Evolutionary conservation across 2,113 vertebrate genomes (phyloP).

Genomic region (Xenus cinereus): DNA sequence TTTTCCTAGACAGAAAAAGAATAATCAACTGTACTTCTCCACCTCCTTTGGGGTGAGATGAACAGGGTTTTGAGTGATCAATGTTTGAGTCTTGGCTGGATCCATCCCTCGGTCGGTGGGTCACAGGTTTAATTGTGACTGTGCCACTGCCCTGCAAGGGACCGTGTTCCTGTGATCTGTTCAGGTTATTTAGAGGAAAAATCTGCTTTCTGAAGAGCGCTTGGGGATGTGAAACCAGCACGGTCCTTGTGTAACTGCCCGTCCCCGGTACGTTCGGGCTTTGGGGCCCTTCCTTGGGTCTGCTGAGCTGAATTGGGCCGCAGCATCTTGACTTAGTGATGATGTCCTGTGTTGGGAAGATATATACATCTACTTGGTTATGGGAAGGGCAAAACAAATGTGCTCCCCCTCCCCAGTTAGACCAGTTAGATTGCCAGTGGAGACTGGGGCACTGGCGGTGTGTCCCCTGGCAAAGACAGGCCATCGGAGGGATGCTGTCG

Average conservation of each 20-base stretch:
- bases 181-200: not conserved
- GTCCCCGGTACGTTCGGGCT: not conserved
- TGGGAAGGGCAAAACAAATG: fast-evolving
- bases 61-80: not conserved
- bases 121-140: not conserved
- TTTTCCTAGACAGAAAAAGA: not conserved
- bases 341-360: not conserved
- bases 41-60: not conserved
- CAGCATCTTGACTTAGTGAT: fast-evolving
- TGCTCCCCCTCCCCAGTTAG: fast-evolving
- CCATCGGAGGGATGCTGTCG: fast-evolving
- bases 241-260: fast-evolving
- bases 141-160: not conserved
- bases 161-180: fast-evolving
- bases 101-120: fast-evolving
- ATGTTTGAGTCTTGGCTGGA: not conserved
- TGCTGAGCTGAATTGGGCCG: not conserved
- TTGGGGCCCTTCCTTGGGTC: not conserved
- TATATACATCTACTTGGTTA: fast-evolving
- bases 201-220: not conserved
- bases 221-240: not conserved
- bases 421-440: fast-evolving
- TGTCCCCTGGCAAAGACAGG: not conserved
- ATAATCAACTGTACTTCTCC: fast-evolving
- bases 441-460: fast-evolving